Evolutionary conservation across 2,888 invertebrate species (phyloP).

Genomic region (Epirrita christyi): DNA sequence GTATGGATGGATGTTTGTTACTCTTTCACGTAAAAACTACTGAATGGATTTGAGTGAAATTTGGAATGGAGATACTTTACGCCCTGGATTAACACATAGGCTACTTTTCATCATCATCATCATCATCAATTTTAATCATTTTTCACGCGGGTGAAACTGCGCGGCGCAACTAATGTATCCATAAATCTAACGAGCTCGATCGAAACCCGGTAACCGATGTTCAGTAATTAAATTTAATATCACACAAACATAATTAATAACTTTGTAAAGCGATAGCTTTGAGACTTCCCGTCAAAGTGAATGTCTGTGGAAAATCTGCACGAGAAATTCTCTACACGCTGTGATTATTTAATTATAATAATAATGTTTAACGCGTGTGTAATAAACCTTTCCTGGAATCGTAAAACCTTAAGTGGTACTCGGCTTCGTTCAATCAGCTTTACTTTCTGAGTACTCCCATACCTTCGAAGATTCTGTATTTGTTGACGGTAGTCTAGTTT

Average conservation of each 20-base stretch:
- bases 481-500: no score
- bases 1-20: no score
- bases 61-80: no score
- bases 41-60: no score
- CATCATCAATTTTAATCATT: no score
- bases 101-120: no score
- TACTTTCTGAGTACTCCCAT: constrained; percentile 3
- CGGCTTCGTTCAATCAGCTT: constrained; percentile 7
- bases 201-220: constrained; percentile 1
- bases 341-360: no score
- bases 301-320: constrained; percentile 20
- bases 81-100: no score
- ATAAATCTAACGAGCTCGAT: background rate
- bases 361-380: constrained; percentile 3
- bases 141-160: no score
- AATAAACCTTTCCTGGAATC: constrained; percentile 1
- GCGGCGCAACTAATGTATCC: no score
- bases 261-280: constrained; percentile 33
- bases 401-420: constrained; percentile 1
- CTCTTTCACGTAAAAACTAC: no score
- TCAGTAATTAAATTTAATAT: constrained; percentile 26
- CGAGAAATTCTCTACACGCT: background rate
- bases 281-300: constrained; percentile 25
- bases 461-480: background rate
- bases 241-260: constrained; percentile 40